Evolutionary conservation across 2,888 invertebrate species (phyloP).

Genomic region (Eremobia ochroleuca): DNA sequence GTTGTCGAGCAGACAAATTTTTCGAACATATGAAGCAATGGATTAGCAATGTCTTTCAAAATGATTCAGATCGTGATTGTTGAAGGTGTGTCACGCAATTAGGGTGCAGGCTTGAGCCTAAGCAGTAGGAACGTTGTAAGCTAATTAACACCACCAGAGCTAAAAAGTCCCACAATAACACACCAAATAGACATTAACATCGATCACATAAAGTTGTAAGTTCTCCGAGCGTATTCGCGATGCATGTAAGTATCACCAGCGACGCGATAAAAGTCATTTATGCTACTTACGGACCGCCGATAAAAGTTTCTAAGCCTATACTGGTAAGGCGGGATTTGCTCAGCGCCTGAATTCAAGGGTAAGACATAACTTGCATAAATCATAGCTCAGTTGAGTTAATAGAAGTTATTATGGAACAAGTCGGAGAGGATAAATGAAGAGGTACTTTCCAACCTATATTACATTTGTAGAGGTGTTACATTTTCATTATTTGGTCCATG

Average conservation of each 20-base stretch:
- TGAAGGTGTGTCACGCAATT: too few species aligned
- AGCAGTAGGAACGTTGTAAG: too few species aligned
- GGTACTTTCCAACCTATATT: not conserved
- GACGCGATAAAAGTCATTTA: constrained; percentile 77
- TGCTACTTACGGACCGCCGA: constrained; percentile 59
- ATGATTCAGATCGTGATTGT: not conserved
- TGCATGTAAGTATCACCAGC: constrained; percentile 63
- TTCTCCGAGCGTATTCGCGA: constrained; percentile 36
- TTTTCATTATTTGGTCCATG: not conserved
- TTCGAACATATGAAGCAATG: not conserved
- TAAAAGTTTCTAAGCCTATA: constrained; percentile 64
- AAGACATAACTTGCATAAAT: constrained; percentile 65
- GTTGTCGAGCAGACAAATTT: not conserved
- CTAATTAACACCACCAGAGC: not conserved
- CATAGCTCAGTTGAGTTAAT: constrained; percentile 52
- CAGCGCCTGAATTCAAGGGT: constrained; percentile 69
- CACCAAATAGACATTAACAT: constrained; percentile 42
- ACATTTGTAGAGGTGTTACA: not conserved
- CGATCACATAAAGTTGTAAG: constrained; percentile 52
- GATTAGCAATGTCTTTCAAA: not conserved
- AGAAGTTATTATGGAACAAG: constrained; percentile 47
- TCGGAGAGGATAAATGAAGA: constrained; percentile 26
- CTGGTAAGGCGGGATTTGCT: constrained; percentile 54
- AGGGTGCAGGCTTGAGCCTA: too few species aligned
- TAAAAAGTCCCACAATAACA: constrained; percentile 2